phyloP scores from a whole-genome alignment of 2,113 vertebrate species.

The Henicopernis longicauda region DNA sequence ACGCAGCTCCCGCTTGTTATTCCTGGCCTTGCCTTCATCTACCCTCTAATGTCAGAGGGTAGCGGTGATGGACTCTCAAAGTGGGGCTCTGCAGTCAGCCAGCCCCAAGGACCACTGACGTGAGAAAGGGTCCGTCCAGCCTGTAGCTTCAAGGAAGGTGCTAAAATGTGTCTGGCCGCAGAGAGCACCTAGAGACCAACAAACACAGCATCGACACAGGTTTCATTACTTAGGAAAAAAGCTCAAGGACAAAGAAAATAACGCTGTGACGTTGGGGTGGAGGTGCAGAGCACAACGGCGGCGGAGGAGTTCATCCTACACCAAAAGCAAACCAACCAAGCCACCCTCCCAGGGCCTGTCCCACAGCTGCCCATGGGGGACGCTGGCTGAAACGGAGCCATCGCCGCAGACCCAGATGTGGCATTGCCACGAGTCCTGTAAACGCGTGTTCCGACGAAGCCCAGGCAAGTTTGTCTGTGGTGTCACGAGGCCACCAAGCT shows the following conservation, averaged over 20 bases:
- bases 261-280: background rate
- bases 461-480: background rate
- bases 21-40: background rate
- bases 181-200: background rate
- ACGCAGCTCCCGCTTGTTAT: fast-evolving
- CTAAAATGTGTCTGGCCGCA: background rate
- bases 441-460: too few species aligned
- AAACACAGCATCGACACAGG: background rate
- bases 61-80: background rate
- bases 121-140: background rate
- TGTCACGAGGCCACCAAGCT: background rate
- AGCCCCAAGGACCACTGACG: background rate
- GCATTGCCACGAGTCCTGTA: background rate
- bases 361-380: background rate
- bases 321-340: background rate
- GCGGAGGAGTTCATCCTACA: background rate
- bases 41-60: background rate
- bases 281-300: background rate
- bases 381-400: background rate
- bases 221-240: background rate
- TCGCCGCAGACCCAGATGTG: too few species aligned
- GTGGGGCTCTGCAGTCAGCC: background rate
- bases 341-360: too few species aligned
- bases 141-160: background rate
- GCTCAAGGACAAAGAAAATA: background rate